These are phyloP conservation scores for Alfaro cultratus DNA, from an alignment of 2,797 vertebrate genomes.

Conservation along the genomic window DNA sequence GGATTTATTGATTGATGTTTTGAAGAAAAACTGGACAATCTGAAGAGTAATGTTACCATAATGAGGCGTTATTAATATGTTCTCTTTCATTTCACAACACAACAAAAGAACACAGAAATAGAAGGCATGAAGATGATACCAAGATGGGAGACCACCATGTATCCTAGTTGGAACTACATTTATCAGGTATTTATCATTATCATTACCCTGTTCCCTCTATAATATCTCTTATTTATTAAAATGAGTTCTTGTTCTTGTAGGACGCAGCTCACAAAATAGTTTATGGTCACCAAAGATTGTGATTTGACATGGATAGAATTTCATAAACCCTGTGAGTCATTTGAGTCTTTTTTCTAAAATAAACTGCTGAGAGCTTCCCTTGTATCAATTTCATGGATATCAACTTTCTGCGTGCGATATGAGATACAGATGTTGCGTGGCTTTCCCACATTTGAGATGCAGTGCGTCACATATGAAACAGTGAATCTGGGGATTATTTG, in stretches of 20 bases:
- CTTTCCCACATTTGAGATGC: constrained; percentile 68
- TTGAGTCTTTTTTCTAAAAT: constrained; percentile 36
- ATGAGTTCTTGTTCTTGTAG: constrained; percentile 22
- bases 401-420: constrained; percentile 55
- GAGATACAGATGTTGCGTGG: constrained; percentile 66
- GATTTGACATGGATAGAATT: constrained; percentile 47
- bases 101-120: background rate
- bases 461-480: constrained; percentile 26
- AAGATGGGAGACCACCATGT: background rate
- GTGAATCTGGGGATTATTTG: constrained; percentile 43
- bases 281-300: constrained; percentile 39
- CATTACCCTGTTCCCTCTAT: background rate
- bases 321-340: constrained; percentile 42
- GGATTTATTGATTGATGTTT: background rate
- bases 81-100: background rate
- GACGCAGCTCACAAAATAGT: constrained; percentile 22
- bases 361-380: constrained; percentile 42
- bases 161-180: background rate
- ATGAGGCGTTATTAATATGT: background rate
- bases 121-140: background rate
- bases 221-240: constrained; percentile 37
- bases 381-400: constrained; percentile 67
- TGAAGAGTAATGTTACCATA: background rate
- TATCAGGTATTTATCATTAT: background rate
- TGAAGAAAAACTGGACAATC: background rate